Evolutionary conservation across 2,888 invertebrate species (phyloP).

Genomic region (Leptarthrus brevirostris): DNA sequence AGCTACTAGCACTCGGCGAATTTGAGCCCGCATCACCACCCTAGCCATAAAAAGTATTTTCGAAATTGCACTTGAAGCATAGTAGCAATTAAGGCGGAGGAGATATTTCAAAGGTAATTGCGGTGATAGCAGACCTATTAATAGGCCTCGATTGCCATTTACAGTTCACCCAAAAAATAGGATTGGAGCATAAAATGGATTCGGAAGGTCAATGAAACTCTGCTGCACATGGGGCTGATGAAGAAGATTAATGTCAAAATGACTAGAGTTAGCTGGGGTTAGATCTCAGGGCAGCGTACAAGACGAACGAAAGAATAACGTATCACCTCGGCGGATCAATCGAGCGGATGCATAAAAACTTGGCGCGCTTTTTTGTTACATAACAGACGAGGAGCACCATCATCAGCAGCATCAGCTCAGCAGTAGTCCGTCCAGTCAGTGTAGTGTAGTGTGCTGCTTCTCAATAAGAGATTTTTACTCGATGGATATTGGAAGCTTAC

Average conservation of each 20-base stretch:
- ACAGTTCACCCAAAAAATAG: constrained; percentile 28
- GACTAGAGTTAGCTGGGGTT: background rate
- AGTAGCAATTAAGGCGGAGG: constrained; percentile 31
- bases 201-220: constrained; percentile 48
- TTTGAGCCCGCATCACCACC: background rate
- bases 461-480: background rate
- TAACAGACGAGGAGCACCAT: constrained; percentile 37
- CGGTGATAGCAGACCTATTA: constrained; percentile 34
- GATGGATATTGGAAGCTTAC: background rate
- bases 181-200: constrained; percentile 26
- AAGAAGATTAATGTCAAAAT: constrained; percentile 31
- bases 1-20: background rate
- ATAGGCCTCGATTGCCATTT: constrained; percentile 41
- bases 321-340: constrained; percentile 41
- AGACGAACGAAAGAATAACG: constrained; percentile 16
- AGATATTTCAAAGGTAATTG: constrained; percentile 27
- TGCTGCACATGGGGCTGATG: background rate
- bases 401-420: background rate
- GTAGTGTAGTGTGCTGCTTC: background rate
- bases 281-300: background rate
- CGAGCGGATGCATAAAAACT: constrained; percentile 51
- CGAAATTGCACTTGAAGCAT: constrained; percentile 4
- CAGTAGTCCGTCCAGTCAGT: too few species aligned
- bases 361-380: constrained; percentile 51
- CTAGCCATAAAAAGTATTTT: background rate